Evolutionary conservation across 1,140 invertebrate species (phyloP), one percentile per base, ranked within the genome.

Genomic region (Papilio polytes): DNA sequence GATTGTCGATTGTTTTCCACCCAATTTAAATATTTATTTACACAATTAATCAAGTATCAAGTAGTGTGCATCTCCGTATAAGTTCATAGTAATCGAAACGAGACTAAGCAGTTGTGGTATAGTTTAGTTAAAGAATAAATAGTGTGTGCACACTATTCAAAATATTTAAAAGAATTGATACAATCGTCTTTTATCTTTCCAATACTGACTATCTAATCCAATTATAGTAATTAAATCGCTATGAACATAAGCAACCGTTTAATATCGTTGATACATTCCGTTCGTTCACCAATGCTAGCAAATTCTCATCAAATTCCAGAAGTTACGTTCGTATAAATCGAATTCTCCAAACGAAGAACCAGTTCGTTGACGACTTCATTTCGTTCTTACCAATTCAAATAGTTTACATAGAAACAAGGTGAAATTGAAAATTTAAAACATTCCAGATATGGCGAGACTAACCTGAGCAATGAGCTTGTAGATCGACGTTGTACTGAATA

Each of bases 321-420:
- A 22, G 59, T 13, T 63, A 26, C 12, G 63, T 26, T 76, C 56
- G 77, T 63, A 78, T 78, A 78, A 78, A 78, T 78, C 56, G 12
- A 20, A 66, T 66, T 78, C 48, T 22, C 36, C 20, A 78, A 46
- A 59, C 31, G 59, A 78, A 18, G 18, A 78, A 78, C 77, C 77
- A 66, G 77, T 46, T 78, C 36, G 59, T 36, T 78, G 77, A 78
- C 77, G 59, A 78, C 77, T 78, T 78, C 77, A 78, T 78, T 78
- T 41, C 26, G 31, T 78, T 66, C 53, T 78, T 78, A 63, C 53
- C 13, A 77, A 59, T n/a, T 66, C 56, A 46, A 66, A 78, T 15
- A n/a, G 56, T 78, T 63, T 78, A 78, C 53, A 78, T 78, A 46
- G 53, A 66, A 36, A 78, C 56, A 63, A 66, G 77, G 77, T 78